Conservation (phyloP, 2,797 vertebrate genomes). For the Cuculus canorus region DNA sequence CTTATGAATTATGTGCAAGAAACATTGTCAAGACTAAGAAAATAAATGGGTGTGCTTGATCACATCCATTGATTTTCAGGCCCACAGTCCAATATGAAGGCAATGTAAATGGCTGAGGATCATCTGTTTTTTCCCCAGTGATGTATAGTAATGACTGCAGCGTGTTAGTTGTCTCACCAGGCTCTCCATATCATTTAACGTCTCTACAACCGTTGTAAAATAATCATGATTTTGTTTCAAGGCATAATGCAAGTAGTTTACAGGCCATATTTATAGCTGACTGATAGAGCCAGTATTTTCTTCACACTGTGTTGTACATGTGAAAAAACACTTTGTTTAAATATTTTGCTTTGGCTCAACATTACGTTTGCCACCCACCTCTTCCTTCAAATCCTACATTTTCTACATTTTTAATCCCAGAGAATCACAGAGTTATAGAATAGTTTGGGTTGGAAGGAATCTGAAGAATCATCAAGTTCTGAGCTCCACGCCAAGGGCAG, state of each 20-base stretch:
- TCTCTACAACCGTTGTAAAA: not conserved
- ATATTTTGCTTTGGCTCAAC: not conserved
- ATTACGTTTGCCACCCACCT: not conserved
- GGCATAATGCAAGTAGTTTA: not conserved
- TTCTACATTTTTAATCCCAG: not conserved
- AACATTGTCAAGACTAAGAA: not conserved
- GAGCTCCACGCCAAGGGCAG: no score
- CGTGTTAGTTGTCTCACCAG: not conserved
- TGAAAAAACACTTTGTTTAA: not conserved
- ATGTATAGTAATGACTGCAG: not conserved
- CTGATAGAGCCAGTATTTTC: not conserved
- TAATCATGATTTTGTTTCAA: not conserved
- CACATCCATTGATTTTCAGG: not conserved
- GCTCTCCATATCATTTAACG: not conserved
- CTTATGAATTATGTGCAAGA: not conserved
- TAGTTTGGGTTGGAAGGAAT: no score
- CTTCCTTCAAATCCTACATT: not conserved
- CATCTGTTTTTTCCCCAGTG: not conserved
- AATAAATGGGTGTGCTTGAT: not conserved
- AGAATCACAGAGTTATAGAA: no score
- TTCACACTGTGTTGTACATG: not conserved
- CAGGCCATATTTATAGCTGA: not conserved
- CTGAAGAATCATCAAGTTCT: no score
- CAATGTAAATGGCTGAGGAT: not conserved
- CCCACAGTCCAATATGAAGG: not conserved